A percentile compares a stretch with the other conserved stretches of the same genome.
Conservation (phyloP, 2,888 invertebrate genomes). For the Melieria crassipennis region DNA sequence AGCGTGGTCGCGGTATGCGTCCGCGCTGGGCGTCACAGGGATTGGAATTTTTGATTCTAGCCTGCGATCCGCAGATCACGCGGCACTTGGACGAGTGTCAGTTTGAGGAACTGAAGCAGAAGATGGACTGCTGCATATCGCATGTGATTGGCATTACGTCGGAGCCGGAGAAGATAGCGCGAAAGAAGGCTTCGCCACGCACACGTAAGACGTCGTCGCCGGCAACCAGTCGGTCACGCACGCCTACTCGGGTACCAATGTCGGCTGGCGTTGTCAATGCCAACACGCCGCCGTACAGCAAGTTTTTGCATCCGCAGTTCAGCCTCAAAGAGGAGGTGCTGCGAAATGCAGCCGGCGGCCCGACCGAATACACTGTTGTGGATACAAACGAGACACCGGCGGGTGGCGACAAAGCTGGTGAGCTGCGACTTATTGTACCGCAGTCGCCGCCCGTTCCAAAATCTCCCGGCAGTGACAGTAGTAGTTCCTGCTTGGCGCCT, state of each 20-base stretch:
- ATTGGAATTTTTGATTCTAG: constrained; percentile 84
- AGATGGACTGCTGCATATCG: constrained; percentile 86
- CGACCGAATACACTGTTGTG: constrained; percentile 46
- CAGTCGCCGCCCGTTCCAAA: constrained; percentile 35
- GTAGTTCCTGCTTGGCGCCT: constrained; percentile 60
- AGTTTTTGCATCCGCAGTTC: constrained; percentile 63
- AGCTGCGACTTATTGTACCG: constrained; percentile 60
- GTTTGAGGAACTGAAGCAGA: constrained; percentile 80
- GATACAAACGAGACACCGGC: constrained; percentile 52
- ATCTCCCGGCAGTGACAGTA: constrained; percentile 33
- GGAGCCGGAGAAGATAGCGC: constrained; percentile 63
- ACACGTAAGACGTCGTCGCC: constrained; percentile 64
- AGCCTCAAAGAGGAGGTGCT: constrained; percentile 63
- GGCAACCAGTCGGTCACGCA: constrained; percentile 61
- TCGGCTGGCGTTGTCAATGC: constrained; percentile 64
- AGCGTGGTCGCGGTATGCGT: constrained; percentile 80
- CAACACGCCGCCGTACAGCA: constrained; percentile 58
- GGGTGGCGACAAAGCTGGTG: constrained; percentile 42
- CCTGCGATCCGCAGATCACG: constrained; percentile 86
- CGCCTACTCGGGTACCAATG: constrained; percentile 65
- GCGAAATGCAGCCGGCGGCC: constrained; percentile 46
- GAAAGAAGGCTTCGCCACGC: constrained; percentile 64
- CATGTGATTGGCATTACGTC: constrained; percentile 82
- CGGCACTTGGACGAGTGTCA: constrained; percentile 79
- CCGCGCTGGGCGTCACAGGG: constrained; percentile 92